A percentile compares a stretch with the other conserved stretches of the same genome.
Conservation (phyloP, 2,797 vertebrate genomes). For the Anabacerthia variegaticeps region DNA sequence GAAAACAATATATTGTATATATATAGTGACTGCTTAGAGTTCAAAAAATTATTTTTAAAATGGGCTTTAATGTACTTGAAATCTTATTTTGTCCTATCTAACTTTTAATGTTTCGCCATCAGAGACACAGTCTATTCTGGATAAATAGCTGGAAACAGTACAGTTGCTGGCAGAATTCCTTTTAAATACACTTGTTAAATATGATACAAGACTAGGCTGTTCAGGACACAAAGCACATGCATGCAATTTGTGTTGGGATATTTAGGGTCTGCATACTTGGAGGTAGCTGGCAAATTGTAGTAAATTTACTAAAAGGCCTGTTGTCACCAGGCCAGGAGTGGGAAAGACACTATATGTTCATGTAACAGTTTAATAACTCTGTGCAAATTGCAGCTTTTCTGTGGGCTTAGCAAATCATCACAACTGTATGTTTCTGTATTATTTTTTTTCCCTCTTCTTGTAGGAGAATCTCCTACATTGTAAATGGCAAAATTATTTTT, state of each 20-base stretch:
- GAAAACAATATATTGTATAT: neutral
- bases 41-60: slow-evolving; percentile 1
- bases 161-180: neutral
- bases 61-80: neutral
- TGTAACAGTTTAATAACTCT: neutral
- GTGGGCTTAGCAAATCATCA: slow-evolving; percentile 43
- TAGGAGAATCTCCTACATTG: slow-evolving; percentile 26
- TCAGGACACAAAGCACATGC: slow-evolving; percentile 5
- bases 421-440: neutral
- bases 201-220: neutral
- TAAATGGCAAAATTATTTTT: slow-evolving; percentile 67
- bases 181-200: neutral
- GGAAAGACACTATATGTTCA: slow-evolving; percentile 11
- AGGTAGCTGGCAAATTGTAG: neutral
- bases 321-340: neutral
- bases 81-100: slow-evolving; percentile 13
- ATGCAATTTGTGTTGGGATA: neutral
- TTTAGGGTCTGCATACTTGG: neutral
- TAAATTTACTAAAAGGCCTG: neutral
- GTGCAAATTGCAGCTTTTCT: slow-evolving; percentile 48
- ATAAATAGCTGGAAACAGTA: neutral
- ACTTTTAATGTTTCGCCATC: slow-evolving; percentile 27
- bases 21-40: slow-evolving; percentile 27
- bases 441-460: neutral
- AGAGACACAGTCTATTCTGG: neutral